Evolutionary conservation across 2,113 vertebrate species (phyloP), one percentile per base, ranked within the genome.

Genomic region (Lamprotornis superbus): DNA sequence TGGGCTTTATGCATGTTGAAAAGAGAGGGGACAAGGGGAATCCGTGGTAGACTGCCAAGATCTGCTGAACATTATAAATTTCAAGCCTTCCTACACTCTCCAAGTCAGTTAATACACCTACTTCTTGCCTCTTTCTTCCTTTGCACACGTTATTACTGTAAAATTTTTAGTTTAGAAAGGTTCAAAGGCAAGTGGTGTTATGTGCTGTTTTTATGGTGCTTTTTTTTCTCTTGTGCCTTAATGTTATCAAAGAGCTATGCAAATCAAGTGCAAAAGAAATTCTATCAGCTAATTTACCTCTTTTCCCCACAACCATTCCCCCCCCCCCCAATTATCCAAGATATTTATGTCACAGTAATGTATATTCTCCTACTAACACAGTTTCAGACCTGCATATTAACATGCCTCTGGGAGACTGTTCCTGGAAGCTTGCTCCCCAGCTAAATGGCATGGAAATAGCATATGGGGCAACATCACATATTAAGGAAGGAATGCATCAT

Each of bases 81-180:
- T 93, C 92, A 96, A 94, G 86, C 87, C 89, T 89, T 78, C 84
- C 81, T 85, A 88, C 80, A 57, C 53, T 90, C 93, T 88, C 61
- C 49, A 91, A 95, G 55, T 80, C 78, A 96, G 71, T 87, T 90
- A 94, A 95, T 96, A 97, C 50, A 89, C 80, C 93, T 94, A 77
- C 85, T 89, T 81, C 83, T 96, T 78, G 83, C 59, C 53, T 81
- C 79, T 89, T 92, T 76, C 78, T 85, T 90, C 71, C 85, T 90
- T 87, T n/a, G 71, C 40, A 71, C 74, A 57, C 7, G 4, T 84
- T 81, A 89, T 94, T 87, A 84, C 76, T n/a, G 76, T 67, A 93
- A 85, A 64, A 14, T 56, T 87, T 94, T 89, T 69, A 15, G 21
- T 84, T 87, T 73, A 47, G 61, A 79, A 76, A 79, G 87, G 65